phyloP scores from a whole-genome alignment of 2,888 invertebrate genomes.

The Pecten maximus region DNA sequence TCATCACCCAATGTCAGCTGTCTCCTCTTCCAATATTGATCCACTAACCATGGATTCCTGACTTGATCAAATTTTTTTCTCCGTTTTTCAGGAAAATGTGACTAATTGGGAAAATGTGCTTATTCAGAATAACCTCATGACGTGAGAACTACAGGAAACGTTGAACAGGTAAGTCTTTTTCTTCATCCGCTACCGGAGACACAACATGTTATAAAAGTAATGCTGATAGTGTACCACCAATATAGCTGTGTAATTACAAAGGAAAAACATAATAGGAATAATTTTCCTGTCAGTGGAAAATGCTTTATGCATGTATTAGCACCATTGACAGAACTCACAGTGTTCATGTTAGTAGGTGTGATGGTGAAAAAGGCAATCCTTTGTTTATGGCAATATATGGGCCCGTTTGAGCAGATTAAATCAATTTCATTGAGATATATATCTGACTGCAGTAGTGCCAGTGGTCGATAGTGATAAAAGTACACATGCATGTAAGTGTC shows the following conservation, averaged over 20 bases:
- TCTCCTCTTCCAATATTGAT: conserved; percentile 4
- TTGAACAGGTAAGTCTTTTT: background rate
- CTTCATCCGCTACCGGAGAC: background rate
- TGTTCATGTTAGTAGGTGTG: background rate
- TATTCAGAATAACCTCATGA: background rate
- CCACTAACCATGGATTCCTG: background rate
- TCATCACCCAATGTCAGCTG: background rate
- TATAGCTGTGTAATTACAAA: background rate
- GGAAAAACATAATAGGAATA: background rate
- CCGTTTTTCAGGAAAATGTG: conserved; percentile 5
- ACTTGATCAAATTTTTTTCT: background rate
- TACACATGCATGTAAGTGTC: background rate
- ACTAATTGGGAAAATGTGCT: conserved; percentile 18
- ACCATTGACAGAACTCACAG: background rate
- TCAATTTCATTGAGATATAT: background rate
- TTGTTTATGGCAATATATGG: background rate
- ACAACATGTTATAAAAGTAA: background rate
- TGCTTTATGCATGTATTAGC: background rate
- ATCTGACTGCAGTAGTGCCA: background rate
- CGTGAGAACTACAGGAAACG: background rate
- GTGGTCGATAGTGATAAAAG: background rate
- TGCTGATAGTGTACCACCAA: background rate
- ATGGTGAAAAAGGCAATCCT: background rate
- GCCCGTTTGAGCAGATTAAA: background rate
- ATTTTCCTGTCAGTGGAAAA: background rate